These are phyloP conservation scores for Dendropsophus ebraccatus DNA, from an alignment of 2,113 vertebrate species.

Conservation along the genomic window DNA sequence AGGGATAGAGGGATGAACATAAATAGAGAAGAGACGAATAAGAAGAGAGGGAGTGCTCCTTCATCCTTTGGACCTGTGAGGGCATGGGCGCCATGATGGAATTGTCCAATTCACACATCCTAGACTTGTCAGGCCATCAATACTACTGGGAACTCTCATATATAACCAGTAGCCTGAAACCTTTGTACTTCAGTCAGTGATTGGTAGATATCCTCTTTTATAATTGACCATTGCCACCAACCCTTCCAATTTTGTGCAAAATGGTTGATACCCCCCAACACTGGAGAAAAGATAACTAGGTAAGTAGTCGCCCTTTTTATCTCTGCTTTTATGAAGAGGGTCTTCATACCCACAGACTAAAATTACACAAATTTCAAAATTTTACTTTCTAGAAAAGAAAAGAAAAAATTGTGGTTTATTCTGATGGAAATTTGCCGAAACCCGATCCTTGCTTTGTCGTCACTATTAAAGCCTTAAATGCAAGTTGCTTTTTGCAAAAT, in stretches of 20 bases:
- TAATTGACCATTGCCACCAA: background rate
- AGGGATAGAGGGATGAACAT: too few species aligned
- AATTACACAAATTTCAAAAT: background rate
- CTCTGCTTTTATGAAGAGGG: background rate
- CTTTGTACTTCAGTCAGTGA: too few species aligned
- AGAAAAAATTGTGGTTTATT: background rate
- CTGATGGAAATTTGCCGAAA: background rate
- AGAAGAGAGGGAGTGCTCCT: too few species aligned
- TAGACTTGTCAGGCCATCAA: background rate
- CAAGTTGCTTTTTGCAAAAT: slow-evolving; percentile 7
- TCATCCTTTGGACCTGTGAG: too few species aligned
- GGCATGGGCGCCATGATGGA: too few species aligned
- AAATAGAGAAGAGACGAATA: too few species aligned
- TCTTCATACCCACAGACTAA: background rate
- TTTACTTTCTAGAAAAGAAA: background rate
- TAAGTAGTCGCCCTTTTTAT: background rate
- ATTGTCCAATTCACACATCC: too few species aligned
- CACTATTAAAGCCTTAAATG: background rate
- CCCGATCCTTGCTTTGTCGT: background rate
- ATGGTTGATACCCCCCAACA: background rate
- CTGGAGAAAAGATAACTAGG: background rate
- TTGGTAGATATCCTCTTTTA: too few species aligned
- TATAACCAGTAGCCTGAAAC: too few species aligned
- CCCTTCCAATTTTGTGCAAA: background rate
- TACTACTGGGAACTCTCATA: background rate